Evolutionary conservation across 2,888 invertebrate species (phyloP), one percentile per base, ranked within the genome.

Genomic region (Pterostichus niger): DNA sequence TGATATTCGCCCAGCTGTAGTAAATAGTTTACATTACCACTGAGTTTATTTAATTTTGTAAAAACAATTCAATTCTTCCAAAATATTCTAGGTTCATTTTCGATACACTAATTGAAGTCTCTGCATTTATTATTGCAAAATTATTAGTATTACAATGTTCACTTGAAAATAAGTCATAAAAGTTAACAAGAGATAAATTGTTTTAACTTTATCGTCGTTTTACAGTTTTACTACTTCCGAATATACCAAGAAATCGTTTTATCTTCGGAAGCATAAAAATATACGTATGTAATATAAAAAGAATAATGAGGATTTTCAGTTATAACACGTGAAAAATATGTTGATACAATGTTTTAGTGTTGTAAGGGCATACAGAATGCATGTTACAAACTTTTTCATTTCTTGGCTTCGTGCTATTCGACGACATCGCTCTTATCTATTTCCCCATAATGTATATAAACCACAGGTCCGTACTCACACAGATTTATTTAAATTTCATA

Each of bases 381-480:
- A 17, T 71, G 68, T 71, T 40, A 35, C n/a, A 17, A 6, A 40
- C 10, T 46, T 40, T 64, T 71, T 46, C 10, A 52, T 40, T 44
- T 68, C 17, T n/a, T 71, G 68, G 11, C 44, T 64, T 40, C 44
- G 68, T 71, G 68, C 68, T 15, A 11, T n/a, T 40, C 13, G 68
- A 44, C 40, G 68, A 71, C 68, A 71, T 71, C 68, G 68, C 44
- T 71, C 44, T 71, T 71, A 71, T 71, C 68, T 71, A 13, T 44
- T 44, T 71, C 68, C 64, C 68, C 68, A 71, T 71, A 71, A 44
- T 71, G 68, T 44, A 71, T 71, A 64, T 64, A 56, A 71, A 71
- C 44, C 9, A 7, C 44, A 40, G 40, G 44, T 6, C 40, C 68
- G 68, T 44, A 71, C 31, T 44, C 3, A 24, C 1, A 24, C 24